Evolutionary conservation across 2,113 vertebrate genomes (phyloP).

Genomic region (Enhydra lutris): DNA sequence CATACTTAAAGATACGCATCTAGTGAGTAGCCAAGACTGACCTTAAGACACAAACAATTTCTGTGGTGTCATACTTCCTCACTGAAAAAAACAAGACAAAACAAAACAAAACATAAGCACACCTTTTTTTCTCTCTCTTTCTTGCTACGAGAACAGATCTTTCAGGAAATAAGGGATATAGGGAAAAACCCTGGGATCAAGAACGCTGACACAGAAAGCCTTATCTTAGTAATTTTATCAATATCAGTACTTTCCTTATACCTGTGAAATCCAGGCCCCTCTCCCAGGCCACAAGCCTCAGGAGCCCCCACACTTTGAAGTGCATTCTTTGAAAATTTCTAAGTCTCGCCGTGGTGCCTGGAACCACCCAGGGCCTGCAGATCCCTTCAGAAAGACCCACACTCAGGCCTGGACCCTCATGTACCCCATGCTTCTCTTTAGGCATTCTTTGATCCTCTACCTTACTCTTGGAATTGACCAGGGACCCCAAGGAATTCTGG

Average conservation of each 20-base stretch:
- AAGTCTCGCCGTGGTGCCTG: not conserved
- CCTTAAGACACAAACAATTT: not conserved
- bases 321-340: not conserved
- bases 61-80: not conserved
- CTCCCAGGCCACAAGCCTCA: not conserved
- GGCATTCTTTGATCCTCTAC: not conserved
- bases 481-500: not conserved
- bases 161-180: not conserved
- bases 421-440: not conserved
- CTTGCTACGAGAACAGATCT: not conserved
- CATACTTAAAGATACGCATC: not conserved
- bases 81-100: not conserved
- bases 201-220: not conserved
- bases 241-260: not conserved
- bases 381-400: not conserved
- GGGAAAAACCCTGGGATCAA: not conserved
- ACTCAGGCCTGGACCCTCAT: not conserved
- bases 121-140: slow-evolving; percentile 9
- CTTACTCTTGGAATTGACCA: not conserved
- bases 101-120: not conserved
- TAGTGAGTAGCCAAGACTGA: not conserved
- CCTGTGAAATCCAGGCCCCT: not conserved
- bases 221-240: not conserved
- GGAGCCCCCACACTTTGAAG: not conserved
- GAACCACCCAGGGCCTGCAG: not conserved